Percentiles rank a stretch among this genome's conserved stretches.
phyloP scores from a whole-genome alignment of 2,113 vertebrate species.

The Dolichallabes microphthalmus region DNA sequence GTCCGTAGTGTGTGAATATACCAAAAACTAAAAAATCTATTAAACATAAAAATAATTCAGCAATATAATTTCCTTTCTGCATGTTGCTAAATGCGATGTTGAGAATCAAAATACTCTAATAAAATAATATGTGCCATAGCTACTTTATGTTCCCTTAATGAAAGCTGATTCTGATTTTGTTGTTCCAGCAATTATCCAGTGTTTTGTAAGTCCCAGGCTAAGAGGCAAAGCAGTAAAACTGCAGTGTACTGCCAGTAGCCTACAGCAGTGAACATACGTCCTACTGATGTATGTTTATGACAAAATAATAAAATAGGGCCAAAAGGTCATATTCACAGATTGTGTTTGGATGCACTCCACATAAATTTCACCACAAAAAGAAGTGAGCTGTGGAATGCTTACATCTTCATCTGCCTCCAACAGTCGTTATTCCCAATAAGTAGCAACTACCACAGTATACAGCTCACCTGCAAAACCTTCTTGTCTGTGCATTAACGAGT shows the following conservation, averaged over 20 bases:
- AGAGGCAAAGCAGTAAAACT: constrained; percentile 34
- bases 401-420: constrained; percentile 38
- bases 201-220: constrained; percentile 15
- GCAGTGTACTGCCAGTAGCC: constrained; percentile 25
- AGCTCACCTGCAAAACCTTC: constrained; percentile 32
- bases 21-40: no score
- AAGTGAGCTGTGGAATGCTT: constrained; percentile 35
- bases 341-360: constrained; percentile 48
- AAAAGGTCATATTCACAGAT: constrained; percentile 47
- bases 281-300: constrained; percentile 41
- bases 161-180: constrained; percentile 27
- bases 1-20: no score
- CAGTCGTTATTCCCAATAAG: constrained; percentile 23
- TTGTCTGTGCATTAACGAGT: neutral
- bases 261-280: constrained; percentile 37
- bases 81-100: neutral
- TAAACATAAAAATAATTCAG: neutral
- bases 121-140: neutral
- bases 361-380: constrained; percentile 45
- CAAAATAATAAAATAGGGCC: constrained; percentile 43
- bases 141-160: neutral
- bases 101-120: neutral
- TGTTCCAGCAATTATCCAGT: neutral
- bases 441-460: neutral
- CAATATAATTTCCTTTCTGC: neutral